Percentiles rank a stretch among this genome's conserved stretches.
Evolutionary conservation across 2,888 invertebrate species (phyloP).

Genomic region (Xestia sexstrigata): DNA sequence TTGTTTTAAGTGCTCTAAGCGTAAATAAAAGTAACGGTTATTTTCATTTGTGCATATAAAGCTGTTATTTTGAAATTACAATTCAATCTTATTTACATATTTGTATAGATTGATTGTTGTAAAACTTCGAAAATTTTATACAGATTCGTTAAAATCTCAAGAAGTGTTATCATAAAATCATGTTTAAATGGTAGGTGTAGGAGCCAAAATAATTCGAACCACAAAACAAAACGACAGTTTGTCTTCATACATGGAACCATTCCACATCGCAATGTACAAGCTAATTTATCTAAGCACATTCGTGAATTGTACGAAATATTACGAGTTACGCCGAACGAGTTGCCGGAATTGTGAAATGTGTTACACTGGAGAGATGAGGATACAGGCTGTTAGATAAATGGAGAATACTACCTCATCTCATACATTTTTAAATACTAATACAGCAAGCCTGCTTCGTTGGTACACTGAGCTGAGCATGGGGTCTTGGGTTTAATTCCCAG

Average conservation of each 20-base stretch:
- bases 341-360: slow-evolving; percentile 46
- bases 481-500: too few relatives aligned
- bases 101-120: too few relatives aligned
- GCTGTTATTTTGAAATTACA: too few relatives aligned
- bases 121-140: too few relatives aligned
- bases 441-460: neutral
- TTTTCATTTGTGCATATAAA: too few relatives aligned
- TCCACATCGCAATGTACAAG: slow-evolving; percentile 23
- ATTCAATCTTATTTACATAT: too few relatives aligned
- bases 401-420: neutral
- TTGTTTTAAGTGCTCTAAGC: too few relatives aligned
- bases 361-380: slow-evolving; percentile 17
- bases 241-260: slow-evolving; percentile 28
- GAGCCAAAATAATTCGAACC: neutral
- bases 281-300: slow-evolving; percentile 45
- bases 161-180: too few relatives aligned
- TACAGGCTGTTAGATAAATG: neutral
- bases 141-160: too few relatives aligned
- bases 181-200: too few relatives aligned
- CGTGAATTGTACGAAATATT: slow-evolving; percentile 24
- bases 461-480: too few relatives aligned
- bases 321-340: slow-evolving; percentile 29
- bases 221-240: slow-evolving; percentile 24
- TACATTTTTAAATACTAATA: neutral
- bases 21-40: too few relatives aligned